Evolutionary conservation across 1,140 invertebrate genomes (phyloP).

Genomic region (Nephotettix cincticeps): DNA sequence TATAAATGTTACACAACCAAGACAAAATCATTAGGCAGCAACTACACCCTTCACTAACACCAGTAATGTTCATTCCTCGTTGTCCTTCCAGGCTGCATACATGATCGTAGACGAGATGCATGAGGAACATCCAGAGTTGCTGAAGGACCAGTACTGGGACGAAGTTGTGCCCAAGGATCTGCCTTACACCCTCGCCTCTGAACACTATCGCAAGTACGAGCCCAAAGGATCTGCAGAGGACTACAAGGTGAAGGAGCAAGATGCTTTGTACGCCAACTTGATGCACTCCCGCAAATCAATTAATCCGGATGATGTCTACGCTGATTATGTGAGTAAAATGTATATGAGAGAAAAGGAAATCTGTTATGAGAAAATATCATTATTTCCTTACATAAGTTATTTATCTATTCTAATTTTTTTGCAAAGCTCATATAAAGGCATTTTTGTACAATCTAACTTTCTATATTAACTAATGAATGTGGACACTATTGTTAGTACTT

Average conservation of each 20-base stretch:
- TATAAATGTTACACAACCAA: no score
- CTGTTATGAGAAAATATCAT: no score
- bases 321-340: conserved; percentile 48
- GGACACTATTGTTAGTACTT: no score
- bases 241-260: conserved; percentile 79
- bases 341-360: no score
- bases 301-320: conserved; percentile 76
- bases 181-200: conserved; percentile 82
- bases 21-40: no score
- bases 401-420: no score
- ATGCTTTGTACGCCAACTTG: conserved; percentile 76
- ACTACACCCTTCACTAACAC: no score
- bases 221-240: conserved; percentile 81
- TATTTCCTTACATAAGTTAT: no score
- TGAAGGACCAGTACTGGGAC: conserved; percentile 89
- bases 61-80: neutral
- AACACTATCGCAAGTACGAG: conserved; percentile 75
- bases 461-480: no score
- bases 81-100: conserved; percentile 68
- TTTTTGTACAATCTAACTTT: no score
- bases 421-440: no score
- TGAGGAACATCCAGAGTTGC: conserved; percentile 82
- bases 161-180: conserved; percentile 85
- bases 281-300: conserved; percentile 57
- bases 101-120: conserved; percentile 93